Conservation (phyloP, 2,888 invertebrate species). For the Dolichomitus sp. region DNA sequence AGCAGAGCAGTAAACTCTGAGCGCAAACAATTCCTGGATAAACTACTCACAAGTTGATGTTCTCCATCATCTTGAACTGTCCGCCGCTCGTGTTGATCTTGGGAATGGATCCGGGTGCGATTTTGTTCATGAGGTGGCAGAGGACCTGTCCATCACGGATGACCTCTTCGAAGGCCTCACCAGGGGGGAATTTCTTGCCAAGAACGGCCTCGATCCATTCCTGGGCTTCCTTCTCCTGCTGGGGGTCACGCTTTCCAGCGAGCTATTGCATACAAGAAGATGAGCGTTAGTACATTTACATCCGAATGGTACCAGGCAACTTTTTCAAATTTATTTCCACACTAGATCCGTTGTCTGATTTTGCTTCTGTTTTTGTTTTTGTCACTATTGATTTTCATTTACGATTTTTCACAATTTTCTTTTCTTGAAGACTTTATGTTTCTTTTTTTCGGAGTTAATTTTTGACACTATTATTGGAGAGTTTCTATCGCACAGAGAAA, state of each 20-base stretch:
- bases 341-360: not conserved
- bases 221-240: conserved; percentile 95
- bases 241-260: conserved; percentile 93
- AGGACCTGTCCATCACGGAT: conserved; percentile 97
- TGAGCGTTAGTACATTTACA: not conserved
- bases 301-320: not conserved
- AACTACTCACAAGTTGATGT: conserved; percentile 95
- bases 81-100: conserved; percentile 98
- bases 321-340: conserved; percentile 4
- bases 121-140: conserved; percentile 97
- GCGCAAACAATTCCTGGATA: not conserved
- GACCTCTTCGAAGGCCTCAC: conserved; percentile 94
- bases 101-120: conserved; percentile 94
- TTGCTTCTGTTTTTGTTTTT: not conserved
- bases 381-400: conserved; percentile 2
- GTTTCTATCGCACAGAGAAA: conserved; percentile 10
- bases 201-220: conserved; percentile 96
- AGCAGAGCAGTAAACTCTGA: not conserved
- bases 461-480: conserved; percentile 15
- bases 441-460: conserved; percentile 3
- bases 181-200: conserved; percentile 95
- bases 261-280: conserved; percentile 87
- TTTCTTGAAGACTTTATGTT: not conserved
- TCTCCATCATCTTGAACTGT: conserved; percentile 99
- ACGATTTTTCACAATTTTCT: conserved; percentile 15